A percentile compares a stretch with the other conserved stretches of the same genome.
These are phyloP conservation scores for Diabrotica balteata DNA, from an alignment of 2,888 invertebrate genomes.

Conservation along the genomic window DNA sequence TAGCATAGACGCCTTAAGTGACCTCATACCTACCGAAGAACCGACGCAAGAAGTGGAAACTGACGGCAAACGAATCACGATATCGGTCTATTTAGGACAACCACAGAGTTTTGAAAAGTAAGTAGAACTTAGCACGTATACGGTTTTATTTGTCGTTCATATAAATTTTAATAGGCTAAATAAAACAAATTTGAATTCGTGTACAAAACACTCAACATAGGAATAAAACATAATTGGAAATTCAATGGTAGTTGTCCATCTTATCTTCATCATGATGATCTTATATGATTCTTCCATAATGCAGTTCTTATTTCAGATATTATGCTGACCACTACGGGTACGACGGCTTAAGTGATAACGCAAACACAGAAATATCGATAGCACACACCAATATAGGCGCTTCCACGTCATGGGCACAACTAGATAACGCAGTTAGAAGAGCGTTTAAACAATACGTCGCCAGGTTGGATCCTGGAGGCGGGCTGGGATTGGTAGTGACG, in stretches of 20 bases:
- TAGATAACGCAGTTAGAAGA: conserved; percentile 89
- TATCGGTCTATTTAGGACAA: conserved; percentile 86
- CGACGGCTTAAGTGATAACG: conserved; percentile 57
- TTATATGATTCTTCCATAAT: no score
- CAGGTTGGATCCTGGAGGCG: conserved; percentile 90
- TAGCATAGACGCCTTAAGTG: conserved; percentile 58
- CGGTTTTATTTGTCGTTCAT: no score
- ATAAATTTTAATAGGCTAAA: no score
- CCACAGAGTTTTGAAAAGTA: conserved; percentile 73
- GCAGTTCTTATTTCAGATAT: conserved; percentile 46
- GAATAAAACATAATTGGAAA: background rate
- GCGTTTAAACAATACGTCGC: conserved; percentile 95
- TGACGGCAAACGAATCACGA: conserved; percentile 86
- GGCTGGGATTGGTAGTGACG: conserved; percentile 82
- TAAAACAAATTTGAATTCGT: no score
- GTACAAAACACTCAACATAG: background rate
- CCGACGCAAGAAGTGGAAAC: conserved; percentile 59
- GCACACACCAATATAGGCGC: conserved; percentile 90
- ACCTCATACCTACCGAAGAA: conserved; percentile 56
- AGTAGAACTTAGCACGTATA: conserved; percentile 5
- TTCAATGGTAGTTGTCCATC: background rate
- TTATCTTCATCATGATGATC: no score
- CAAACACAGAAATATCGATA: conserved; percentile 74
- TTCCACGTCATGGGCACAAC: conserved; percentile 93
- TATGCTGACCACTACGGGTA: conserved; percentile 57